phyloP scores from a whole-genome alignment of 2,797 vertebrate genomes.

The Platalea minor region DNA sequence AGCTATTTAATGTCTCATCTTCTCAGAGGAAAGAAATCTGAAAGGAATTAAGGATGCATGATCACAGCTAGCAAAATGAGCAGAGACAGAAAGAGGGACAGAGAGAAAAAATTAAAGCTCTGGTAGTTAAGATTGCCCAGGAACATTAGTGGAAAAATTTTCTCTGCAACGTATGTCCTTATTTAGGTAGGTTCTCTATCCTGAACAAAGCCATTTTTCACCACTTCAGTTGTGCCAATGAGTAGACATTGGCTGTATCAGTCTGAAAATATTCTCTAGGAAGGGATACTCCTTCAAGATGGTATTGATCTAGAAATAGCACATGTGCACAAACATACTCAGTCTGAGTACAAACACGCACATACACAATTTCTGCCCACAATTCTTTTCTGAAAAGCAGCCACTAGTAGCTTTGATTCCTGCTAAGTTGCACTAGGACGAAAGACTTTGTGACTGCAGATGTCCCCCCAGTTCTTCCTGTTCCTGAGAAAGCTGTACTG shows the following conservation, averaged over 20 bases:
- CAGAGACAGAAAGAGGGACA: not conserved
- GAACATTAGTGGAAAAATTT: not conserved
- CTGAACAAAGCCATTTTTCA: not conserved
- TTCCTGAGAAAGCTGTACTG: not conserved
- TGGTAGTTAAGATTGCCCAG: not conserved
- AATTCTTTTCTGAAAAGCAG: not conserved
- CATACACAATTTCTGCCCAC: not conserved
- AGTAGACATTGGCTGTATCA: not conserved
- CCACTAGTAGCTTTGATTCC: not conserved
- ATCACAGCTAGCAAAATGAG: conserved; percentile 13
- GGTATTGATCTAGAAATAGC: not conserved
- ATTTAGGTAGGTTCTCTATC: not conserved
- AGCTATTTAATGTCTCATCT: conserved; percentile 10
- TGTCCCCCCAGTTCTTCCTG: not conserved
- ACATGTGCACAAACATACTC: rapidly evolving
- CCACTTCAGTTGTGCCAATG: not conserved
- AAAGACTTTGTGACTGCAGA: not conserved
- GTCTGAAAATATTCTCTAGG: not conserved
- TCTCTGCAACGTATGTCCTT: not conserved
- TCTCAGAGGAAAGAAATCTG: conserved; percentile 19
- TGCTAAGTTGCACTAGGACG: not conserved
- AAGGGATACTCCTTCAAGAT: not conserved
- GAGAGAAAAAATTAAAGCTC: not conserved
- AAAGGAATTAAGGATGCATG: conserved; percentile 30
- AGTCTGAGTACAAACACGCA: not conserved